Evolutionary conservation across 2,113 vertebrate species (phyloP).

Genomic region (Melanostigma gelatinosum): DNA sequence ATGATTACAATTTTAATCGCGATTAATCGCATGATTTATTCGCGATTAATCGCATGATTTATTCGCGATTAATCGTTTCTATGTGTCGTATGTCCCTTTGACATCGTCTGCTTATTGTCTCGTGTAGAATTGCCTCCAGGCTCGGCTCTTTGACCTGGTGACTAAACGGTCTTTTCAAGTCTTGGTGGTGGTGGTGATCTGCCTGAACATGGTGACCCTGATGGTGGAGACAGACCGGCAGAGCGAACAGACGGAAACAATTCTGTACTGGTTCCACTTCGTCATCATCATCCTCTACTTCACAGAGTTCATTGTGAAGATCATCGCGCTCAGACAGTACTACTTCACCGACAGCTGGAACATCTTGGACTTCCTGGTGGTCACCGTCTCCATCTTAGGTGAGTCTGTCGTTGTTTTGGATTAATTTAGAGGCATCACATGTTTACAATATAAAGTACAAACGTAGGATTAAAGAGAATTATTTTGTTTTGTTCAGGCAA

Average conservation of each 20-base stretch:
- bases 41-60: too few relatives aligned
- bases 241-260: slow-evolving; percentile 73
- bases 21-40: too few relatives aligned
- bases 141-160: slow-evolving; percentile 88
- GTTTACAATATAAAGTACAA: too few relatives aligned
- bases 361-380: slow-evolving; percentile 90
- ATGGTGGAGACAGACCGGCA: slow-evolving; percentile 90
- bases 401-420: slow-evolving; percentile 29
- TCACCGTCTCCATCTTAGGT: slow-evolving; percentile 79
- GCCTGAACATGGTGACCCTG: slow-evolving; percentile 91
- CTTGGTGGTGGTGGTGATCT: slow-evolving; percentile 90
- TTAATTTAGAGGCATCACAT: neutral
- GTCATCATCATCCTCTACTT: slow-evolving; percentile 90
- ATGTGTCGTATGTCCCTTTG: neutral
- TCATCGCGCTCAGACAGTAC: slow-evolving; percentile 87
- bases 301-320: slow-evolving; percentile 88
- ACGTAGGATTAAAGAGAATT: neutral
- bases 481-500: neutral
- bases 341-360: slow-evolving; percentile 90
- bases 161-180: slow-evolving; percentile 88
- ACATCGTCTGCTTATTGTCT: neutral
- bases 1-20: too few relatives aligned
- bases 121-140: slow-evolving; percentile 52
- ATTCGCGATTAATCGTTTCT: neutral
- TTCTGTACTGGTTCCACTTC: slow-evolving; percentile 85